Evolutionary conservation across 2,113 vertebrate genomes (phyloP), one percentile per base, ranked within the genome.

Genomic region (Chaenocephalus aceratus): DNA sequence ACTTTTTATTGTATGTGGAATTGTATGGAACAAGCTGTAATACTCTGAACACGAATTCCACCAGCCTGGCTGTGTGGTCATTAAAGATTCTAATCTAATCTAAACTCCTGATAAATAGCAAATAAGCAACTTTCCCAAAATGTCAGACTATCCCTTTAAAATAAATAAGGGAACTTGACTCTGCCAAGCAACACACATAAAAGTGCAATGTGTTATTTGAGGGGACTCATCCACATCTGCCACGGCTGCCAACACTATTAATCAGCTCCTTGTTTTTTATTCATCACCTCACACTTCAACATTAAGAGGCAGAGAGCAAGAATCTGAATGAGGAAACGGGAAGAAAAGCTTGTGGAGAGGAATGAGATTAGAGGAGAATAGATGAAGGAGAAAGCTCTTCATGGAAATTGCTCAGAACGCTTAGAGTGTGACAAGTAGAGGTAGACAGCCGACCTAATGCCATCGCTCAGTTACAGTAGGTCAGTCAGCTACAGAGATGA

Each of bases 331-430:
- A 86, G 85, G 73, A 82, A 84, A 69, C 0, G 26, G 73, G 51
- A 61, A 57, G 30, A 76, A 83, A 86, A 63, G 52, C 54, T 76
- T 3, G 64, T 21, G 34, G 60, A 81, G 73, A 54, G 67, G 56
- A 79, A 77, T 64, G 51, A 90, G 71, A 86, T 88, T 77, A 80
- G 78, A 80, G 66, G 44, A 88, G 88, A 87, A 88, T 61, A 66
- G 83, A 79, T 88, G 69, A 85, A 82, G 84, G 72, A 72, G 72
- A 88, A 86, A 82, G 84, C 75, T 82, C 80, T 86, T 82, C 56
- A 69, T 80, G 58, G 62, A 88, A 90, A 92, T 88, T 74, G 68
- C 79, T 79, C 61, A 18, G 69, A 36, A 74, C 7, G 26, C 80
- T 64, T 58, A 44, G 77, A 77, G 77, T 59, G 80, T 44, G 56